phyloP scores from a whole-genome alignment of 2,113 vertebrate genomes.

The Pterocles gutturalis region DNA sequence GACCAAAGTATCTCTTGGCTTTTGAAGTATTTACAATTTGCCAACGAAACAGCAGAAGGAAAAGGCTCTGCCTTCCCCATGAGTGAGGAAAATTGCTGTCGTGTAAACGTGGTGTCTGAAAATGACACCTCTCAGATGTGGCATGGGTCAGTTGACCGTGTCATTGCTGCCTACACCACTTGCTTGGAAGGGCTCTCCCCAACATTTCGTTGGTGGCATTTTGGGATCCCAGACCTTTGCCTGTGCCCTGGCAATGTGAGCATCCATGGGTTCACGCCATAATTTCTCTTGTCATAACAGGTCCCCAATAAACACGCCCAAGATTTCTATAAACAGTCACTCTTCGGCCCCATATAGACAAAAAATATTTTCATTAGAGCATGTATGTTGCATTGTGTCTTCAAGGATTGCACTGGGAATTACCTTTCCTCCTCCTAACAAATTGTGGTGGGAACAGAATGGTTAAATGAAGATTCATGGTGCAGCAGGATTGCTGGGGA shows the following conservation, averaged over 20 bases:
- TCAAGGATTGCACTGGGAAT: not conserved
- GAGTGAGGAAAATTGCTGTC: not conserved
- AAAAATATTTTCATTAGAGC: not conserved
- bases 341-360: not conserved
- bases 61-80: not conserved
- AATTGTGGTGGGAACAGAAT: not conserved
- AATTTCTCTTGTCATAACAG: not conserved
- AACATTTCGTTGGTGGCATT: not conserved
- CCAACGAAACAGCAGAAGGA: not conserved
- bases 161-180: not conserved
- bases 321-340: not conserved
- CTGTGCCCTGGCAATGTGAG: not conserved
- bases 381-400: not conserved
- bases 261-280: not conserved
- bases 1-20: accelerated
- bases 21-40: not conserved
- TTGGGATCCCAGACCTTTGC: not conserved
- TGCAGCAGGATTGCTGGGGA: not conserved
- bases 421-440: not conserved
- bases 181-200: not conserved
- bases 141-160: not conserved
- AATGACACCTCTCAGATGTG: not conserved
- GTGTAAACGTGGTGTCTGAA: not conserved
- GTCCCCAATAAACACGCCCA: not conserved
- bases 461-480: not conserved